phyloP scores from a whole-genome alignment of 2,113 vertebrate species.

The Zapornia atra region DNA sequence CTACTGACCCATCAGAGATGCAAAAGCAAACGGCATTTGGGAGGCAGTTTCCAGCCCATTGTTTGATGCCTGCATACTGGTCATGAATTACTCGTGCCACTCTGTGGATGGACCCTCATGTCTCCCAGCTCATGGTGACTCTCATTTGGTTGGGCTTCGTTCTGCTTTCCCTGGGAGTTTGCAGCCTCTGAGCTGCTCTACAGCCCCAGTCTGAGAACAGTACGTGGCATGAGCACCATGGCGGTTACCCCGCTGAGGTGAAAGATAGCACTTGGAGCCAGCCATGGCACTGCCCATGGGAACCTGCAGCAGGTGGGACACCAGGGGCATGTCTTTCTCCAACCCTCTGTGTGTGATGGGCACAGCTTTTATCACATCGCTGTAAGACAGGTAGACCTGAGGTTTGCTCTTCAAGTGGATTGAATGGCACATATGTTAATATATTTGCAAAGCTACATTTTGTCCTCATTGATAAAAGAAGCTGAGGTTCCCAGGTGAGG shows the following conservation, averaged over 20 bases:
- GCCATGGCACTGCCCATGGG: neutral
- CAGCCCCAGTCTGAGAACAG: neutral
- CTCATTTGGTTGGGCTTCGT: neutral
- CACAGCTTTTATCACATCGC: neutral
- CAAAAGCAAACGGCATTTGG: neutral
- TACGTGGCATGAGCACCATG: neutral
- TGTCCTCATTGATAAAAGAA: neutral
- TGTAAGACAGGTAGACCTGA: neutral
- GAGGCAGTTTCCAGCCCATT: accelerated
- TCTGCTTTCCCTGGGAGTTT: neutral
- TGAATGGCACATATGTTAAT: neutral
- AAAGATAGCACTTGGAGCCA: neutral
- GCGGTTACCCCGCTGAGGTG: neutral
- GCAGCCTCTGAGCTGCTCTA: neutral
- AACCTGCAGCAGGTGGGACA: neutral
- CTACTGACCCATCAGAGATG: neutral
- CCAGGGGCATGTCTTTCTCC: neutral
- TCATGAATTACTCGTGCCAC: neutral
- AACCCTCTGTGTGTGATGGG: accelerated
- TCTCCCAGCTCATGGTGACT: accelerated
- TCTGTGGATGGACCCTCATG: neutral
- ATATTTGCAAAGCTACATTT: neutral
- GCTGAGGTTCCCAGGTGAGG: accelerated
- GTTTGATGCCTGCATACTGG: neutral
- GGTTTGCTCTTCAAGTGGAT: neutral